Percentiles rank a stretch among this genome's conserved stretches.
These are phyloP conservation scores for Phainopepla nitens DNA, from an alignment of 2,113 vertebrate species.

Conservation along the genomic window DNA sequence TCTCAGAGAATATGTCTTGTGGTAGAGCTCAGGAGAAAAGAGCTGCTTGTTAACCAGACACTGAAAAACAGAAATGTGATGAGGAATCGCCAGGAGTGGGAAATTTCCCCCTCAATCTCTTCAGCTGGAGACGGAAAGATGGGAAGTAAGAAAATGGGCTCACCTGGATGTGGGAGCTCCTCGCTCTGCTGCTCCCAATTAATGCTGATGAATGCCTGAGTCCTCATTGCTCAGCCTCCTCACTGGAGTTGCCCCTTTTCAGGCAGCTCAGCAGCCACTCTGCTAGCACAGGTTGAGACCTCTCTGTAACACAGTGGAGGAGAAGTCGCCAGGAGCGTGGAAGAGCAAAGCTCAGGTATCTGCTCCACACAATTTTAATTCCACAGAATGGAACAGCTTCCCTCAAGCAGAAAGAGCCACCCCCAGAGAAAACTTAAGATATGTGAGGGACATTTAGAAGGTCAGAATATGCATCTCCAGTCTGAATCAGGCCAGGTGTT, in stretches of 20 bases:
- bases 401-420: neutral
- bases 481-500: neutral
- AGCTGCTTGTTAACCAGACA: neutral
- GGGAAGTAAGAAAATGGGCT: neutral
- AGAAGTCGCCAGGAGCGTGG: neutral
- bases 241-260: neutral
- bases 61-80: neutral
- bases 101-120: neutral
- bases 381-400: neutral
- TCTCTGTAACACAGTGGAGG: rapidly evolving
- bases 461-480: neutral
- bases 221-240: neutral
- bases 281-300: rapidly evolving
- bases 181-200: neutral
- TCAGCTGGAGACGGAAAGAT: neutral
- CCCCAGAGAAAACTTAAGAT: neutral
- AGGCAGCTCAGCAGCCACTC: neutral
- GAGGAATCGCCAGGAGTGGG: neutral
- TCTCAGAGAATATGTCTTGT: neutral
- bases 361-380: neutral
- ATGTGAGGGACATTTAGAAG: rapidly evolving
- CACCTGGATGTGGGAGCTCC: neutral
- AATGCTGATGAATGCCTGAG: neutral
- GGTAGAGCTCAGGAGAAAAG: neutral
- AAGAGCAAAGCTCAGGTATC: neutral